Evolutionary conservation across 2,888 invertebrate genomes (phyloP), one percentile per base, ranked within the genome.

Genomic region (Hemaris fuciformis): DNA sequence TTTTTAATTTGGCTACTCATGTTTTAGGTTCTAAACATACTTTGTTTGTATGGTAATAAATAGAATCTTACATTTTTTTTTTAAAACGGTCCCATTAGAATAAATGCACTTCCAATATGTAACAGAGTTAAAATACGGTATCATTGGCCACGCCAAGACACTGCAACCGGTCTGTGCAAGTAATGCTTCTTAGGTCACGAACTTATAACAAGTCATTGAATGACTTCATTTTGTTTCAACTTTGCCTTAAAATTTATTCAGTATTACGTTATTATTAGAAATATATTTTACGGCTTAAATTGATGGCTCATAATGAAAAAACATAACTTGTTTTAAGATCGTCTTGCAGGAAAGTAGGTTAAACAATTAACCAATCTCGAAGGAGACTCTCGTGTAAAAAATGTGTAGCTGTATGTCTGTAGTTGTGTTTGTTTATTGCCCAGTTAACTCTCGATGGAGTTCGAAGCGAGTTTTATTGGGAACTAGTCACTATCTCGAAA

Each of bases 111-210:
- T 53, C 8, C 31, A 53, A 53, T 53, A 53, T 31, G 53, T 53
- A 53, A 53, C 31, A 53, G 48, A 27, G 31, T 18, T 53, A 18
- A 53, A 53, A 18, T 53, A 53, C 53, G 53, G 53, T 53, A 53
- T 53, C 53, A 31, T 8, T 10, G 53, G 18, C 27, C 27, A 57
- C 60, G 60, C 60, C 64, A 38, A 38, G 62, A 66, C 64, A 61
- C 64, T 64, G 67, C 71, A 74, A 73, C 75, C 75, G 75, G 75
- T 74, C 71, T 66, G 64, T 62, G 63, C 60, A 27, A 66, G 60
- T 62, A 57, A 70, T 53, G 27, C 48, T 53, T 53, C 53, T 31
- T 53, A 53, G 53, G 53, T 53, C 27, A 31, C 53, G 53, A 53
- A 31, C 53, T 53, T 10, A 10, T 31, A 53, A 18, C 10, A 27